Conservation (phyloP, 2,888 invertebrate genomes). For the Lepidonotus clava region DNA sequence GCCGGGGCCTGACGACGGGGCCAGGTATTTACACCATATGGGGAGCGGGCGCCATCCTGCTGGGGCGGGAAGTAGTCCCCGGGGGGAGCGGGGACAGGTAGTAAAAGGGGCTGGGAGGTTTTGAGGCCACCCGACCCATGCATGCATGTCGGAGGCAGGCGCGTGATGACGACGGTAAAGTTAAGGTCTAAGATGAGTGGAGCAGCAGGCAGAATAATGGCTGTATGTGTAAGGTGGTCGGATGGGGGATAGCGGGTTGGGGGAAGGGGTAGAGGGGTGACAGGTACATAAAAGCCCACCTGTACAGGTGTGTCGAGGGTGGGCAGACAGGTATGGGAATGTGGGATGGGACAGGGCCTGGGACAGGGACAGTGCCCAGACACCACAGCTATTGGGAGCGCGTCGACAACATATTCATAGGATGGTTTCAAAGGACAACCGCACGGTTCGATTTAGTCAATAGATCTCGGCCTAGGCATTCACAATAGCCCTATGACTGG, state of each 20-base stretch:
- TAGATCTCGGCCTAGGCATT: neutral
- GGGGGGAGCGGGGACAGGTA: neutral
- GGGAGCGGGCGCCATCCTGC: neutral
- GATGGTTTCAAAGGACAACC: neutral
- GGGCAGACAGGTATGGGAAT: constrained; percentile 1
- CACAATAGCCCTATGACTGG: too few species aligned
- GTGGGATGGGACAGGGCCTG: neutral
- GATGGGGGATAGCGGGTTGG: neutral
- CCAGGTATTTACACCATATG: constrained; percentile 33
- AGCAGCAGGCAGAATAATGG: neutral
- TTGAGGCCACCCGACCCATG: neutral
- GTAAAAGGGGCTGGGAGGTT: neutral
- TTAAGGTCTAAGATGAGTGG: neutral
- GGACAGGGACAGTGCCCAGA: neutral
- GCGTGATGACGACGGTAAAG: neutral
- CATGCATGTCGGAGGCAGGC: neutral
- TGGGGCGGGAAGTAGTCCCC: neutral
- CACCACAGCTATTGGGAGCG: neutral
- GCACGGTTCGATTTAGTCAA: neutral
- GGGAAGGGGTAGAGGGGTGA: neutral
- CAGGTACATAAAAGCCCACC: constrained; percentile 6
- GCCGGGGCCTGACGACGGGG: neutral
- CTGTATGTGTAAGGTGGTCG: neutral
- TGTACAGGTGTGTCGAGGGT: neutral
- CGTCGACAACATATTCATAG: neutral